phyloP scores from a whole-genome alignment of 2,797 vertebrate genomes.

The Trichosurus vulpecula region DNA sequence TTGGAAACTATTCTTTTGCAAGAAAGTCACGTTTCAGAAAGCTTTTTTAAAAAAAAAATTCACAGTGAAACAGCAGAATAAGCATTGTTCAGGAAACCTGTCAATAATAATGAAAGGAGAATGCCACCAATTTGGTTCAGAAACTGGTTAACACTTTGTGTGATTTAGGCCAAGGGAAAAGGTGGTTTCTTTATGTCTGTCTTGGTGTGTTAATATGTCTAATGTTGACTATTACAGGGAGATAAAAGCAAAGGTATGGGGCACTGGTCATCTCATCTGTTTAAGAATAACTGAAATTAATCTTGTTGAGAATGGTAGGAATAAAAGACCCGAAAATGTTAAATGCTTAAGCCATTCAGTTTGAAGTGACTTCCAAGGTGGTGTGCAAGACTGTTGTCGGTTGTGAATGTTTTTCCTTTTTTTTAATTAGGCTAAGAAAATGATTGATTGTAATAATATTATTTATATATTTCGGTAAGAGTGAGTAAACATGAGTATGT shows the following conservation, averaged over 20 bases:
- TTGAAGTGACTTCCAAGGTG: not conserved
- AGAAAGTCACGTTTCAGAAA: slow-evolving; percentile 29
- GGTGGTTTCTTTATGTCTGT: not conserved
- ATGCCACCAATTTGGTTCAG: slow-evolving; percentile 15
- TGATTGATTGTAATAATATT: not conserved
- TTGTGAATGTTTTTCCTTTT: not conserved
- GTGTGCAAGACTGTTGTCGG: not conserved
- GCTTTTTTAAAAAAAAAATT: slow-evolving; percentile 14
- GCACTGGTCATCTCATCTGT: not conserved
- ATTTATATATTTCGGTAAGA: not conserved
- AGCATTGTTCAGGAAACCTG: not conserved
- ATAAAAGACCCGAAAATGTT: not conserved
- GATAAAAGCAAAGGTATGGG: not conserved
- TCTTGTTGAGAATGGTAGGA: not conserved
- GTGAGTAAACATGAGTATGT: not conserved
- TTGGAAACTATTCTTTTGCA: slow-evolving; percentile 43
- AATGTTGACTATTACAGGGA: not conserved
- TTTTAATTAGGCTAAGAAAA: not conserved
- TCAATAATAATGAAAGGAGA: not conserved
- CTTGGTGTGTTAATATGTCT: not conserved
- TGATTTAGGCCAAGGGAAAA: not conserved
- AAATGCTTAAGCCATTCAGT: not conserved
- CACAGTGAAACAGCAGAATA: not conserved
- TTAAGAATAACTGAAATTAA: not conserved
- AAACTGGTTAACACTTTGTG: slow-evolving; percentile 29